These are phyloP conservation scores for Luperina testacea DNA, from an alignment of 2,888 invertebrate species.

Conservation along the genomic window DNA sequence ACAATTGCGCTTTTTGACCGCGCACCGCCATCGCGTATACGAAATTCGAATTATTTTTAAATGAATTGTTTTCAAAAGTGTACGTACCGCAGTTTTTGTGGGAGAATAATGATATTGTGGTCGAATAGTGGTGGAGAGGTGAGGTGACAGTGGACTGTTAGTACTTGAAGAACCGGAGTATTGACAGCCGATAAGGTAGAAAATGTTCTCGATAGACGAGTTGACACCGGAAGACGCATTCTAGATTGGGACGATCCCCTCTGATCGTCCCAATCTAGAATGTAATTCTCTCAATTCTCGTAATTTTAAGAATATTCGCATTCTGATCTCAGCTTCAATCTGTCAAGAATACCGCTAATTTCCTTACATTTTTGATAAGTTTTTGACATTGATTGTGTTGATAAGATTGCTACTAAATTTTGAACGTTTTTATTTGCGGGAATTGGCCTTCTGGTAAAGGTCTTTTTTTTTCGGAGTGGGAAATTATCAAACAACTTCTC, in stretches of 20 bases:
- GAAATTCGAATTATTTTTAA: constrained; percentile 70
- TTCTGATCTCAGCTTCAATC: not conserved
- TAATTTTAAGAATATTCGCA: not conserved
- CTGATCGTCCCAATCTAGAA: too few species aligned
- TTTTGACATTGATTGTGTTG: too few species aligned
- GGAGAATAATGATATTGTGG: constrained; percentile 53
- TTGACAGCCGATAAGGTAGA: not conserved
- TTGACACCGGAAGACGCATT: not conserved
- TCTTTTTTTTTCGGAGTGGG: too few species aligned
- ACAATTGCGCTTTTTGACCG: constrained; percentile 77
- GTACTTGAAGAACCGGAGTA: constrained; percentile 7
- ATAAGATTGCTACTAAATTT: not conserved
- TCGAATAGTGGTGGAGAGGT: constrained; percentile 36
- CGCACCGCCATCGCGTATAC: constrained; percentile 65
- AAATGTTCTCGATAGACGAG: not conserved
- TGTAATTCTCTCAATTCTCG: too few species aligned
- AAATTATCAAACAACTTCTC: too few species aligned
- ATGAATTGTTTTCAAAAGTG: constrained; percentile 67
- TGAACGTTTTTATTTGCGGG: not conserved
- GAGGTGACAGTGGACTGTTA: constrained; percentile 31
- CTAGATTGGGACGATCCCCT: not conserved
- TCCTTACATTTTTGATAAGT: not conserved
- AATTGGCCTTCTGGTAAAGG: not conserved
- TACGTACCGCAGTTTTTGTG: constrained; percentile 61
- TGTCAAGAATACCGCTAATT: not conserved